Base-by-base conservation (phyloP, 2,113 vertebrate species). In the Camelus bactrianus region DNA sequence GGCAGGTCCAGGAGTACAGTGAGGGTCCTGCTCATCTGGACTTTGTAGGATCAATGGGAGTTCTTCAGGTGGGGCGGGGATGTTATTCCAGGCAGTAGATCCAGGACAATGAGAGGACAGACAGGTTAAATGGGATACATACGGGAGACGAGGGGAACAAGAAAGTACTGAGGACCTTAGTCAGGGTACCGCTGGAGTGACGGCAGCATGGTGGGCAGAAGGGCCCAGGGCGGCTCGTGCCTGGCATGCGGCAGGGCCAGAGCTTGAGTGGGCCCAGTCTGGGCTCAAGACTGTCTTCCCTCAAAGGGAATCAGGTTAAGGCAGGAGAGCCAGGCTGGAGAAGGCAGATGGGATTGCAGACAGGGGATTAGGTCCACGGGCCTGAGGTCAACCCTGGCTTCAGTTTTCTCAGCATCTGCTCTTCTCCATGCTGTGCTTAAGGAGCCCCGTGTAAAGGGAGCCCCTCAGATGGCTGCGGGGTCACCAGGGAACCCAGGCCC, bases 241-340 rank as follows among this genome's bases (percentile, higher is more conserved):
- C 8, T 4, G 17, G 35, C 0, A 0, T 0, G 3, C 9, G 76
- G 30, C 32, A 60, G 17, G n/a, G 48, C 48, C n/a, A 73, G 38
- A 60, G 24, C 32, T 30, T 5, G 56, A 12, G 50, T 6, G 38
- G 30, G 35, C 60, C 42, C 50, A 19, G 7, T n/a, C 35, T 65
- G 20, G 26, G 48, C 24, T 73, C 35, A 24, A 72, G 85, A 75
- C 35, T 26, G 2, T 46, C 35, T 12, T 52, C 24, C 28, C 95
- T 22, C n/a, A 5, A 1, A 30, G n/a, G 32, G 5, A 62, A 17
- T 20, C 5, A 11, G 32, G 35, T 38, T 8, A 83, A 42, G 62
- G 46, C 26, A 38, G 42, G 58, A 70, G 12, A 56, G 38, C 30
- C 20, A 16, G 1, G 4, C 50, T 8, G 30, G 60, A 91, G n/a